Evolutionary conservation across 2,888 invertebrate species (phyloP).

Genomic region (Drosophila longiperda): DNA sequence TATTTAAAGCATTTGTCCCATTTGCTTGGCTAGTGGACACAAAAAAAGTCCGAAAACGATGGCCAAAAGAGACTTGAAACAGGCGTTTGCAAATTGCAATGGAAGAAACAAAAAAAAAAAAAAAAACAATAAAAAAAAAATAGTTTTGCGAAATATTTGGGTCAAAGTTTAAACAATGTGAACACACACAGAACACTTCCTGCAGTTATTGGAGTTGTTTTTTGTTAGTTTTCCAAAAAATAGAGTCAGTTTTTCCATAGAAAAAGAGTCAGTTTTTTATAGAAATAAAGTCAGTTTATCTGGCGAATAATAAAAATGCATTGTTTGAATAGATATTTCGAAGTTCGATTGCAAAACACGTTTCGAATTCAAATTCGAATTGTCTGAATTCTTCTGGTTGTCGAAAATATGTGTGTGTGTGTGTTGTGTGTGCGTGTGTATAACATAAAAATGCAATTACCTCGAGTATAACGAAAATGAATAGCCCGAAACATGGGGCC

Average conservation of each 20-base stretch:
- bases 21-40: constrained; percentile 18
- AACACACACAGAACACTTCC: constrained; percentile 42
- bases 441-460: constrained; percentile 79
- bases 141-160: constrained; percentile 60
- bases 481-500: constrained; percentile 45
- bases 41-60: constrained; percentile 21
- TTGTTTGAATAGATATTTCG: constrained; percentile 20
- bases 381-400: constrained; percentile 18
- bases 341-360: constrained; percentile 25
- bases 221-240: constrained; percentile 7
- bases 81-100: constrained; percentile 6
- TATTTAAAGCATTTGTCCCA: not conserved
- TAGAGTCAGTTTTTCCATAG: not conserved
- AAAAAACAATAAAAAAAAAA: not conserved
- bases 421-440: not conserved
- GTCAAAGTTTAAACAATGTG: constrained; percentile 67
- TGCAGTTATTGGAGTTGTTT: constrained; percentile 8
- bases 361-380: constrained; percentile 9
- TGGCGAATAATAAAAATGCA: constrained; percentile 26
- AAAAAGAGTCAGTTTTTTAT: not conserved
- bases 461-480: constrained; percentile 55
- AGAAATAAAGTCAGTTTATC: not conserved
- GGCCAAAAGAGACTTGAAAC: not conserved
- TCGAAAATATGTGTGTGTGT: constrained; percentile 29
- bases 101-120: not conserved